Evolutionary conservation across 2,113 vertebrate genomes (phyloP).

Genomic region (Calypte anna): DNA sequence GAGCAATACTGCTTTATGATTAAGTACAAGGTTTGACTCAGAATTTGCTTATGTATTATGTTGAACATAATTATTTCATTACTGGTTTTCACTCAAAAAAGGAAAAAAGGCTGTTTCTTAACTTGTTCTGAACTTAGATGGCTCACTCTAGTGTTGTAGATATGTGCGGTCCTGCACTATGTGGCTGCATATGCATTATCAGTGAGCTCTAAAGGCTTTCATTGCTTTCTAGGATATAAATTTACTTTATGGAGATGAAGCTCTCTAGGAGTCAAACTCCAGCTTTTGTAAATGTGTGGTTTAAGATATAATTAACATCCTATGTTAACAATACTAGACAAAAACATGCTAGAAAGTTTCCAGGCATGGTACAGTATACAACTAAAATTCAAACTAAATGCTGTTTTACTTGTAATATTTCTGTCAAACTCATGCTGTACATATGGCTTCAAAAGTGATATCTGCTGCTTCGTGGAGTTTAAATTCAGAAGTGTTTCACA

Average conservation of each 20-base stretch:
- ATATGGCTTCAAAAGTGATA: neutral
- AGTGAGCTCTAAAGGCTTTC: neutral
- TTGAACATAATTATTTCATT: neutral
- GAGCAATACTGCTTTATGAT: neutral
- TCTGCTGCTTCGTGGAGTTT: neutral
- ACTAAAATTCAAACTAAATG: neutral
- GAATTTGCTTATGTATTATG: neutral
- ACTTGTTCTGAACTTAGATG: neutral
- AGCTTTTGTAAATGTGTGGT: neutral
- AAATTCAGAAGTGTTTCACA: neutral
- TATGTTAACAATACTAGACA: neutral
- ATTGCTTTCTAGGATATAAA: neutral
- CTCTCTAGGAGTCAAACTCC: neutral
- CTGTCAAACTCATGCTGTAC: neutral
- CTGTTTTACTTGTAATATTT: neutral
- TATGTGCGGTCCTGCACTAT: neutral
- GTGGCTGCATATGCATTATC: neutral
- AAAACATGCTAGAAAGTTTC: neutral
- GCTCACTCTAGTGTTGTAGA: neutral
- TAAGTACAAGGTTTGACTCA: neutral
- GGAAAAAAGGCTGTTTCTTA: neutral
- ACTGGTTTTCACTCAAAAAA: neutral
- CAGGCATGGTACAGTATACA: neutral
- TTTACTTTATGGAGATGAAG: neutral
- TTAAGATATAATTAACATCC: neutral